Evolutionary conservation across 2,888 invertebrate genomes (phyloP), one percentile per base, ranked within the genome.

Genomic region (Liposcelis brunnea): DNA sequence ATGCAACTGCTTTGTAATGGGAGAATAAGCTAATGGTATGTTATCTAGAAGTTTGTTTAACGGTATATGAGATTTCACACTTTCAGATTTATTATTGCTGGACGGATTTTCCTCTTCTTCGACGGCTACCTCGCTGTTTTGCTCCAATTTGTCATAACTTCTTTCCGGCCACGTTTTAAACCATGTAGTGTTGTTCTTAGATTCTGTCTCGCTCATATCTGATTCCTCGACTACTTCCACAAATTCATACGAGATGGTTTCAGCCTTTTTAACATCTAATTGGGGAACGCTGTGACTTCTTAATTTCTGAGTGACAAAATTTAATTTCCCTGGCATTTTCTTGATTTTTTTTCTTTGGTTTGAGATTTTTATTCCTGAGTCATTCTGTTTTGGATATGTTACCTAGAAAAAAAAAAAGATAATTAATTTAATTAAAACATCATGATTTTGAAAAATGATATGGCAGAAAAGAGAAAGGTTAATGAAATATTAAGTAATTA

Each of bases 21-120:
- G 80, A 59, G 77, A 80, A 62, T 80, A 81, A 2, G 79, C 77
- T 50, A 81, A 62, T 51, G 80, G 77, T 67, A 81, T 78, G 59
- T 72, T 77, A 58, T 79, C 75, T 55, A 81, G 62, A 44, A 80
- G 77, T 61, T 77, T 75, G 57, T 75, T 76, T 49, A 80, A 66
- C 59, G 71, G 72, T 58, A 69, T 65, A 48, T 57, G 51, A 36
- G 49, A 49, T 48, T 53, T 53, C 15, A 52, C 50, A 33, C 52
- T 53, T 26, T 26, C 26, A 6, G 26, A 26, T 26, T 26, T 26
- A 26, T n/a, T n/a, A n/a, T 26, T 26, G 26, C 26, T 26, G 26
- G 26, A 26, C 32, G 53, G 49, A 48, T 53, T 57, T 12, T 50
- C 31, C 14, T 33, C 42, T n/a, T 43, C 47, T 12, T 26, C 45